Evolutionary conservation across 2,888 invertebrate species (phyloP).

Genomic region (Ectropis crepuscularia): DNA sequence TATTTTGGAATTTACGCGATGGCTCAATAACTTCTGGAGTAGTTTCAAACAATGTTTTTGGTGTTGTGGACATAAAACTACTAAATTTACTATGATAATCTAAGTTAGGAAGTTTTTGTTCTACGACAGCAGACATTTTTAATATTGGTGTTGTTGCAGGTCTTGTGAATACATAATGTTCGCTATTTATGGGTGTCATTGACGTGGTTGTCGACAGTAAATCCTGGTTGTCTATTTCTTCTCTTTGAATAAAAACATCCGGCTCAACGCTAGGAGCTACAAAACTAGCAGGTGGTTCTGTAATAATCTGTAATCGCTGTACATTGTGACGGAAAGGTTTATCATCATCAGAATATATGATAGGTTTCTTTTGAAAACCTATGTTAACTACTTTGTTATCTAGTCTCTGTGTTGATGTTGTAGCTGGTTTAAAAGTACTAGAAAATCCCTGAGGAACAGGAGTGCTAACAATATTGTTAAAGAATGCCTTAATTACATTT

Average conservation of each 20-base stretch:
- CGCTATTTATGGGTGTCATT: conserved; percentile 52
- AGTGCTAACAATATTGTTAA: conserved; percentile 62
- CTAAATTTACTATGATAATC: conserved; percentile 66
- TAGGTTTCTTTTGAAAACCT: conserved; percentile 68
- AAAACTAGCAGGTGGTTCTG: conserved; percentile 59
- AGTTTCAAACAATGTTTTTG: conserved; percentile 41
- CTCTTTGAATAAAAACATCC: conserved; percentile 4
- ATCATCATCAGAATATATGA: conserved; percentile 61
- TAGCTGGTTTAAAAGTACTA: conserved; percentile 49
- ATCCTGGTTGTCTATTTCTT: conserved; percentile 47
- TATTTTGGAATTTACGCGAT: conserved; percentile 63
- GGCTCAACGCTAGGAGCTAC: conserved; percentile 46
- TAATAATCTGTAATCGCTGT: conserved; percentile 69
- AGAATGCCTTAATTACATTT: conserved; percentile 72
- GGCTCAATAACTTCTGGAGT: conserved; percentile 44
- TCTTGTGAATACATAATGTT: conserved; percentile 47
- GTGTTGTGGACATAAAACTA: conserved; percentile 55
- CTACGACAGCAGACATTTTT: conserved; percentile 55
- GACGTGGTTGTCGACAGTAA: conserved; percentile 56
- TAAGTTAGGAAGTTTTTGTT: conserved; percentile 47
- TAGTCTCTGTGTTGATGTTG: conserved; percentile 35
- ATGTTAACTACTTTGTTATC: conserved; percentile 70
- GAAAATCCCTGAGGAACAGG: conserved; percentile 47
- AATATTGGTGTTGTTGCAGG: conserved; percentile 53
- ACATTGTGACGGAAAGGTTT: conserved; percentile 61